Base-by-base conservation (phyloP, 2,888 invertebrate genomes). In the Hirtodrosophila cameraria region DNA sequence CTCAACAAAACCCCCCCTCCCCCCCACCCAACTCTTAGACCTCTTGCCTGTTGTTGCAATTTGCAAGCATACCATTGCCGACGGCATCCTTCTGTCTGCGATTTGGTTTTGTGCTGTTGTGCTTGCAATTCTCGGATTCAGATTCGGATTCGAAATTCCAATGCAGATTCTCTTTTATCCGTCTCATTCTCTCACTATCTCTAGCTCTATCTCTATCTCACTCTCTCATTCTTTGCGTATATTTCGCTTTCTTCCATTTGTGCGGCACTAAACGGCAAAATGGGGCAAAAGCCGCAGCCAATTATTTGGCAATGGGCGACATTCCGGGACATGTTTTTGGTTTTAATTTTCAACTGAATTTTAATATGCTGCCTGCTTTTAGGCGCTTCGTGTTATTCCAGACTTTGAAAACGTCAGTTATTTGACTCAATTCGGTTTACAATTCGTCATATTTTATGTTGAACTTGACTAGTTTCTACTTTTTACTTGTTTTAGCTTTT, bases 131-230 rank as follows among this genome's bases (percentile, higher is more conserved):
- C 5, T 3, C 18, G 36, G 16, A 46, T 49, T 46, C 45, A 38
- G 35, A 69, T 69, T 75, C 69, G 61, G 28, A 68, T 54, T 68
- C 58, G 46, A 53, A 38, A 71, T 71, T 69, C 75, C 75, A 75
- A 70, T 69, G 70, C 75, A 69, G 62, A 69, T 74, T 69, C 70
- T 30, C 18, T 15, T 12, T 35, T 27, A 7, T 23, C 9, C n/a
- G n/a, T 11, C 1, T 8, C 20, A 3, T 23, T 23, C 23, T 4
- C 18, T 20, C 18, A n/a, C 20, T 31, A n/a, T 23, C 12, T 13
- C 7, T 38, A 27, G 4, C 20, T 49, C 18, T 23, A 13, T 25
- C 23, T 41, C 9, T 41, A 20, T 52, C 25, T 42, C 20, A 46
- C 11, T 25, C 23, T 50, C 20, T 2, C 11, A 25, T 9, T 18